Evolutionary conservation across 1,140 invertebrate species (phyloP).

Genomic region (Ceratina japonica): DNA sequence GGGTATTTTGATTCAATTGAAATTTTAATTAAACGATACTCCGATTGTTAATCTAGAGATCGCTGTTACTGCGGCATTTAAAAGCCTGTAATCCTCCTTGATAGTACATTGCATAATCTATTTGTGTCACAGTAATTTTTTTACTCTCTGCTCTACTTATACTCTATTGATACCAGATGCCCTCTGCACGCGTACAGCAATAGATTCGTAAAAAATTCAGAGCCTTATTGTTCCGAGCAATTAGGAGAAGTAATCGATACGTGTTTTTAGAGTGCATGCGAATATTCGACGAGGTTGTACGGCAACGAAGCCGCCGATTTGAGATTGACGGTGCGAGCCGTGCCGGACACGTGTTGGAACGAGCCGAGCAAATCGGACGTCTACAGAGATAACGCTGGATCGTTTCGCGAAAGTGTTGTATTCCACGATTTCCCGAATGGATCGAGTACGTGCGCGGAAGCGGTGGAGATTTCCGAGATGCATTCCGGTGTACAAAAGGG

Average conservation of each 20-base stretch:
- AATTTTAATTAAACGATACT: too few species aligned
- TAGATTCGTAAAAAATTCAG: not conserved
- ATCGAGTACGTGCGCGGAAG: slow-evolving; percentile 8
- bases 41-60: too few species aligned
- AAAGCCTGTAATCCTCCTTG: too few species aligned
- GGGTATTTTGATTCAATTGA: slow-evolving; percentile 56
- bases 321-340: slow-evolving; percentile 71
- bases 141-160: too few species aligned
- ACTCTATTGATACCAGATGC: too few species aligned
- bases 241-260: not conserved
- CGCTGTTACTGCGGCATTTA: too few species aligned
- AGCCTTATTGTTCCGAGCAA: not conserved
- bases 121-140: too few species aligned
- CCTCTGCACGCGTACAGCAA: too few species aligned
- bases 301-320: slow-evolving; percentile 59
- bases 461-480: slow-evolving; percentile 38
- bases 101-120: too few species aligned
- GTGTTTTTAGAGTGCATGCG: slow-evolving; percentile 43
- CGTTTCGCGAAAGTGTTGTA: slow-evolving; percentile 11
- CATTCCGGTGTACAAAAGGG: slow-evolving; percentile 56
- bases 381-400: slow-evolving; percentile 36
- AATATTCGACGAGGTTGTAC: slow-evolving; percentile 34
- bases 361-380: slow-evolving; percentile 49
- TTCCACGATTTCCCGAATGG: slow-evolving; percentile 33
- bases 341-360: slow-evolving; percentile 69